Conservation (phyloP, 2,113 vertebrate genomes). For the Paralichthys olivaceus region DNA sequence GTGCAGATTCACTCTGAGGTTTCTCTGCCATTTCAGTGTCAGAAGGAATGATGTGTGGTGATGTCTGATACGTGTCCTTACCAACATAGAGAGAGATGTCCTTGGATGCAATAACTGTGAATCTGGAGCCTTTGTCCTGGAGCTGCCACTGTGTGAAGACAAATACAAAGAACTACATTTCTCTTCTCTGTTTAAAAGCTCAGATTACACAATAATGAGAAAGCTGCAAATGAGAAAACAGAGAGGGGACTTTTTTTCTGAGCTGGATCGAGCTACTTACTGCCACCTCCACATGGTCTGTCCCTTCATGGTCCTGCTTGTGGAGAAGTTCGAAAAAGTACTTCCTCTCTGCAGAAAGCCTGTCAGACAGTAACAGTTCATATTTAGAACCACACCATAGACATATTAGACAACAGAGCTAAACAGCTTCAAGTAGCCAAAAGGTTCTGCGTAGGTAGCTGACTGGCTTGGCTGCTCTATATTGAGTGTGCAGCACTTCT, state of each 20-base stretch:
- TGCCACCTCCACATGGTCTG: slow-evolving; percentile 92
- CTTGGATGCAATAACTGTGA: slow-evolving; percentile 87
- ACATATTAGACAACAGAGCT: not conserved
- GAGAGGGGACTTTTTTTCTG: not conserved
- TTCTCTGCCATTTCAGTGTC: not conserved
- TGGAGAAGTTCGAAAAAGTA: slow-evolving; percentile 97
- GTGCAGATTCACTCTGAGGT: slow-evolving; percentile 10
- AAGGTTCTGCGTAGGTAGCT: not conserved
- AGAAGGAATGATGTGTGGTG: not conserved
- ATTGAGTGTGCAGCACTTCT: too few species aligned
- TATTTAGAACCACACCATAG: not conserved
- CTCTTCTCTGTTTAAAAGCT: slow-evolving; percentile 3
- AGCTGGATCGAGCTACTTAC: slow-evolving; percentile 78
- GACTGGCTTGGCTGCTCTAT: too few species aligned
- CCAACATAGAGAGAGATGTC: slow-evolving; percentile 91
- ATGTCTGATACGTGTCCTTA: slow-evolving; percentile 81
- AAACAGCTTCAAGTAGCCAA: not conserved
- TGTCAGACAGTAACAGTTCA: slow-evolving; percentile 59
- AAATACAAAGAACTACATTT: slow-evolving; percentile 20
- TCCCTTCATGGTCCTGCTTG: slow-evolving; percentile 90
- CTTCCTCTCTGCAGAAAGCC: slow-evolving; percentile 83
- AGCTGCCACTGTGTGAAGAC: slow-evolving; percentile 87
- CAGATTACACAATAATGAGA: not conserved
- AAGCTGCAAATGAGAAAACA: not conserved
- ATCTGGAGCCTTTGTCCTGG: slow-evolving; percentile 77